Base-by-base conservation (phyloP, 2,888 invertebrate species). In the Amiota mariae region DNA sequence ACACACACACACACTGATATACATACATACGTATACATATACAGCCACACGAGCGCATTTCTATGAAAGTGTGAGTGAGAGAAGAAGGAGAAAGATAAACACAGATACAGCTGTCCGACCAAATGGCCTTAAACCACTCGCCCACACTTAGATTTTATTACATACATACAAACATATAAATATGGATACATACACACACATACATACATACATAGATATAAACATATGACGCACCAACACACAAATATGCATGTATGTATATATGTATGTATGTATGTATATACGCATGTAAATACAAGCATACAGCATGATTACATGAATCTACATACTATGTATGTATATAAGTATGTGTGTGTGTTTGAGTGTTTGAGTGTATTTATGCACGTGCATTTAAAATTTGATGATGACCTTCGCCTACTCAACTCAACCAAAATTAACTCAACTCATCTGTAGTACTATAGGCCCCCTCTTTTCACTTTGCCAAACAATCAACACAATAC, bases 341-440 rank as follows among this genome's bases (percentile, higher is more conserved):
- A 20, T 9, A 70, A 68, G 70, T 51, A 73, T 66, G 51, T 61
- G 51, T 72, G 54, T 70, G 56, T 75, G 70, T 51, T 72, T 66
- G 51, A 57, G 51, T 72, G 54, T 70, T 59, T 75, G 71, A 67
- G 71, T 36, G 36, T 2, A 36, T 36, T 72, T 36, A 36, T 36
- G 36, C 36, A 36, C 36, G 36, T 36, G 36, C 36, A 36, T 36
- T 36, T 0, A 36, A 20, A 48, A 61, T 46, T n/a, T 36, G 46
- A 36, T 56, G 18, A 74, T 81, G 74, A 75, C 71, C 63, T 75
- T 75, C 66, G 76, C 75, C 63, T 75, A 73, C 78, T 82, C 79
- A 79, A 84, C 82, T 82, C 85, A 82, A 82, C 85, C 84, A 79
- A 76, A 82, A 79, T 80, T 77, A 77, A 78, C 64, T 59, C 81